Conservation (phyloP, 2,888 invertebrate genomes). For the Panopea generosa region DNA sequence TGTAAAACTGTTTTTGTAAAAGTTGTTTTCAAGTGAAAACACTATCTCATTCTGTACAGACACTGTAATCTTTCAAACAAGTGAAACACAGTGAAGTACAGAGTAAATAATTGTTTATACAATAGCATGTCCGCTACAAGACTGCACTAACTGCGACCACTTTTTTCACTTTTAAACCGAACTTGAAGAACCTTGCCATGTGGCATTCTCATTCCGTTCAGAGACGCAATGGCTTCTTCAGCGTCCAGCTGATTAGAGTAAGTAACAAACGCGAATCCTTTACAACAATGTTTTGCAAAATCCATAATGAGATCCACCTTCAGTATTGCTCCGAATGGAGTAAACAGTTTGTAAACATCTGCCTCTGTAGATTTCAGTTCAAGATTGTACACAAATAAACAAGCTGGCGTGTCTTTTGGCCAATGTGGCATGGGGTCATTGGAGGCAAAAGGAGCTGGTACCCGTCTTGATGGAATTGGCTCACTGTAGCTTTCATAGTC, state of each 20-base stretch:
- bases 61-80: too few species aligned
- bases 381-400: slow-evolving; percentile 85
- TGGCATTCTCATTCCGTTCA: slow-evolving; percentile 82
- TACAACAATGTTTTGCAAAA: slow-evolving; percentile 81
- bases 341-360: slow-evolving; percentile 83
- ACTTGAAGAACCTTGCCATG: slow-evolving; percentile 84
- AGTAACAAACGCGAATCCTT: slow-evolving; percentile 86
- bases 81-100: too few species aligned
- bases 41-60: too few species aligned
- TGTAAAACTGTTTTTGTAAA: too few species aligned
- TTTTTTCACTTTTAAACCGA: slow-evolving; percentile 67
- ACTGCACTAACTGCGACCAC: too few species aligned
- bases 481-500: too few species aligned
- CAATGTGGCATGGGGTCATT: too few species aligned
- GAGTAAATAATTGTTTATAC: too few species aligned
- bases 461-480: too few species aligned
- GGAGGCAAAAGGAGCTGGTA: too few species aligned
- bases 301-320: slow-evolving; percentile 84
- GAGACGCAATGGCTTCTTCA: slow-evolving; percentile 82
- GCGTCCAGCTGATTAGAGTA: slow-evolving; percentile 84
- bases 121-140: too few species aligned
- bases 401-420: slow-evolving; percentile 38
- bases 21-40: too few species aligned
- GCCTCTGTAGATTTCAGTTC: slow-evolving; percentile 84
- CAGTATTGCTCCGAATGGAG: slow-evolving; percentile 83